These are phyloP conservation scores for Aphelenchoides bicaudatus DNA, from an alignment of 2,888 invertebrate species.

Conservation along the genomic window DNA sequence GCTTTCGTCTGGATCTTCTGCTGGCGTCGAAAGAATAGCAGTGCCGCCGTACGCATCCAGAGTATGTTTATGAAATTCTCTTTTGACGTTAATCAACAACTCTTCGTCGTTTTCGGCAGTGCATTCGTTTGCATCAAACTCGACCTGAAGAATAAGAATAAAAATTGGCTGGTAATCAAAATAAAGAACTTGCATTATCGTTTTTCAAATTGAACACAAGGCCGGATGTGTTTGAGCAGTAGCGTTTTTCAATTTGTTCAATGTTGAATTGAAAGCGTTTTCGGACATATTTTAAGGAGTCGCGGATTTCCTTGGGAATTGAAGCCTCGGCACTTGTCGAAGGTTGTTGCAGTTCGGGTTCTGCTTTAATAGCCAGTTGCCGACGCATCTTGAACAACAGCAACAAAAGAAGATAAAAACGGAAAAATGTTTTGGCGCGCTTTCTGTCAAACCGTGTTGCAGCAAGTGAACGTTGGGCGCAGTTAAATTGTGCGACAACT, in stretches of 20 bases:
- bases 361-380: neutral
- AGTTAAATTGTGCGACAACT: no score
- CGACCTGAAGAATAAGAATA: slow-evolving; percentile 10
- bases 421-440: no score
- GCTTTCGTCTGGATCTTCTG: slow-evolving; percentile 9
- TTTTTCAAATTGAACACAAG: slow-evolving; percentile 16
- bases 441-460: no score
- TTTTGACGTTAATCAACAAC: neutral
- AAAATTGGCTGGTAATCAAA: slow-evolving; percentile 11
- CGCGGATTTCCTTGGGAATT: slow-evolving; percentile 6
- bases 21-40: slow-evolving; percentile 15
- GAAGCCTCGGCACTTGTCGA: neutral
- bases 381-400: neutral
- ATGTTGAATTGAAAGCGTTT: slow-evolving; percentile 18
- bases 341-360: neutral
- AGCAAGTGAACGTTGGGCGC: no score
- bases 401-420: neutral
- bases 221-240: slow-evolving; percentile 12
- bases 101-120: slow-evolving; percentile 11
- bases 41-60: slow-evolving; percentile 9
- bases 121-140: slow-evolving; percentile 15
- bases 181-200: slow-evolving; percentile 11
- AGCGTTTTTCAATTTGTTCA: slow-evolving; percentile 18
- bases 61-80: neutral
- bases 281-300: neutral